A percentile compares a stretch with the other conserved stretches of the same genome.
Evolutionary conservation across 1,140 invertebrate species (phyloP).

Genomic region (Nautilus pompilius): DNA sequence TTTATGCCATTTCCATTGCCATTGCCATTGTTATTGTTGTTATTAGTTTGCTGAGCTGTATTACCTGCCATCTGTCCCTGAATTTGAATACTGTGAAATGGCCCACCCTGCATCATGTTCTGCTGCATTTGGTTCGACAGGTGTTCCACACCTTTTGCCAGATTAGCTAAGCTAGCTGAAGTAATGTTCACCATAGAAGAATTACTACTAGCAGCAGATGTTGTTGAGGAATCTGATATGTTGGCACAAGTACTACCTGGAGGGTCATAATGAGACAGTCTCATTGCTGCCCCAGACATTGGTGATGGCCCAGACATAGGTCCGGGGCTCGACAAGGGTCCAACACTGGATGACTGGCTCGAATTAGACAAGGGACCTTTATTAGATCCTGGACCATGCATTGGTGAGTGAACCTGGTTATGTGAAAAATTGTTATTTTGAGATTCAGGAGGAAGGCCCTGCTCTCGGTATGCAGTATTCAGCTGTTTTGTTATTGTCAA

Average conservation of each 20-base stretch:
- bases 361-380: slow-evolving; percentile 47
- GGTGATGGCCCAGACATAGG: slow-evolving; percentile 28
- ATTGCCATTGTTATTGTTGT: slow-evolving; percentile 8
- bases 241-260: slow-evolving; percentile 15
- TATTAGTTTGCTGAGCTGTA: slow-evolving; percentile 17
- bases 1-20: slow-evolving; percentile 5
- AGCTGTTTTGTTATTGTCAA: slow-evolving; percentile 94
- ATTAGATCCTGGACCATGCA: slow-evolving; percentile 28
- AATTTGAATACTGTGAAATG: slow-evolving; percentile 54
- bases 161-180: slow-evolving; percentile 51
- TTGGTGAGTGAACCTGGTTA: slow-evolving; percentile 5
- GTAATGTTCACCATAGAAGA: slow-evolving; percentile 52
- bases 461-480: slow-evolving; percentile 62
- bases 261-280: slow-evolving; percentile 48
- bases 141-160: slow-evolving; percentile 55
- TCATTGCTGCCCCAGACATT: slow-evolving; percentile 40
- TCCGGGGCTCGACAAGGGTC: slow-evolving; percentile 37
- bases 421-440: slow-evolving; percentile 4
- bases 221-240: slow-evolving; percentile 22
- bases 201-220: slow-evolving; percentile 18
- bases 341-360: slow-evolving; percentile 43
- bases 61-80: slow-evolving; percentile 28
- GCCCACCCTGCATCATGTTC: slow-evolving; percentile 55
- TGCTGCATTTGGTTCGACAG: slow-evolving; percentile 54
- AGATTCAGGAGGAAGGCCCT: slow-evolving; percentile 8